Evolutionary conservation across 2,888 invertebrate species (phyloP), one percentile per base, ranked within the genome.

Genomic region (Tetranychus truncatus): DNA sequence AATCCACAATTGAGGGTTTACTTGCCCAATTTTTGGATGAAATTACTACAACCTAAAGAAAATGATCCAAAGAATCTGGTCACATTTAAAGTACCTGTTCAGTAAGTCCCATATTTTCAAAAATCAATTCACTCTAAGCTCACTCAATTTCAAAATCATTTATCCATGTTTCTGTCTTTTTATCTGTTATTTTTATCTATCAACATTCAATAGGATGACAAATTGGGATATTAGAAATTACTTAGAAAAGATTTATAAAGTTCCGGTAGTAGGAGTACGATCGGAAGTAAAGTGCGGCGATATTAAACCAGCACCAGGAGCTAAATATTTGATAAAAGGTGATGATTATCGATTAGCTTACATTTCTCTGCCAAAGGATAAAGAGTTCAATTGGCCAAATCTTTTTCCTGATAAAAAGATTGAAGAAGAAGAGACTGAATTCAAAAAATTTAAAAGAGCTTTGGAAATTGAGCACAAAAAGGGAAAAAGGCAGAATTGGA

Each of bases 21-120:
- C 83, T 84, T 99, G 55, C 96, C 97, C 0, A 93, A 96, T 82
- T 97, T 97, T 84, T 97, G 94, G 93, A 88, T 99, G 89, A 96
- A 95, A 84, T 9, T 76, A 45, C 81, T 96, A 21, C 87, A 96
- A 0, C 86, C 88, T 75, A 88, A 92, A 1, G 78, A 83, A 21
- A 85, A 86, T 55, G 79, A 80, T 24, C 91, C 91, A 4, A 85
- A 88, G 72, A 92, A 96, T 85, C 83, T 89, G 67, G 91, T 94
- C 0, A 87, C 89, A 74, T 97, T 99, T 83, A 87, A 90, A 74
- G 92, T 93, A 80, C 93, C 95, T 9, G 90, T 91, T 85, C 88
- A 92, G 85, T 85, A 80, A 81, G 83, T 81, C 18, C 55, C 34
- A n/a, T 55, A n/a, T 71, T 3, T 71, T 15, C 15, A n/a, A 5